phyloP scores from a whole-genome alignment of 2,113 vertebrate genomes.

The Aplodontia rufa region DNA sequence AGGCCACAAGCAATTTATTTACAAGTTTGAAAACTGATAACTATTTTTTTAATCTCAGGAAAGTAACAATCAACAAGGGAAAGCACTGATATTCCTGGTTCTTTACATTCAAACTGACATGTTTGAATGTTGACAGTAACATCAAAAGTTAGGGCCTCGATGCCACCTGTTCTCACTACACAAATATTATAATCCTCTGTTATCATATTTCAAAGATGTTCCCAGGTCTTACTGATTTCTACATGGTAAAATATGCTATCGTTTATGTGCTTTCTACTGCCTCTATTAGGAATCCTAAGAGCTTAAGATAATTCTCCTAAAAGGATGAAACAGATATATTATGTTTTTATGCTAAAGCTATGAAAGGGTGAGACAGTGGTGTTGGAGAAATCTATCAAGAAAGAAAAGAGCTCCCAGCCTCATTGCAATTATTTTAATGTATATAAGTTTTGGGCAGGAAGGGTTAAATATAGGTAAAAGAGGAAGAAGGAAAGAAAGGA shows the following conservation, averaged over 20 bases:
- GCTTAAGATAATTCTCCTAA: not conserved
- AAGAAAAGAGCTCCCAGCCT: not conserved
- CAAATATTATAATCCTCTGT: not conserved
- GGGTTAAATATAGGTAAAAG: not conserved
- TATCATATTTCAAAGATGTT: not conserved
- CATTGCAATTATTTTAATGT: not conserved
- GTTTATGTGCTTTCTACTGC: not conserved
- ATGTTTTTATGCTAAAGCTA: not conserved
- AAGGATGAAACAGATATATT: too few species aligned
- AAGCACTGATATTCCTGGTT: not conserved
- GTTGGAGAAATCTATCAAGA: not conserved
- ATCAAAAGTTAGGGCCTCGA: not conserved
- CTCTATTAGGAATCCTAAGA: not conserved
- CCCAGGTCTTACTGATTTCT: not conserved
- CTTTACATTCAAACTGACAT: too few species aligned
- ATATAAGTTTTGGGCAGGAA: too few species aligned
- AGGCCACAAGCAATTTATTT: conserved; percentile 14
- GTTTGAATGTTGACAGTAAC: not conserved
- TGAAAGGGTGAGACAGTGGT: not conserved
- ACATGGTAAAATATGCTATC: not conserved
- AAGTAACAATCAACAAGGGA: not conserved
- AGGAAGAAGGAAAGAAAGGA: rapidly evolving
- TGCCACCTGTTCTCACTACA: not conserved
- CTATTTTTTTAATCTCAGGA: not conserved
- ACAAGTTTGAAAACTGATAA: conserved; percentile 19